Base-by-base conservation (phyloP, 1,140 invertebrate genomes). In the Formica exsecta region DNA sequence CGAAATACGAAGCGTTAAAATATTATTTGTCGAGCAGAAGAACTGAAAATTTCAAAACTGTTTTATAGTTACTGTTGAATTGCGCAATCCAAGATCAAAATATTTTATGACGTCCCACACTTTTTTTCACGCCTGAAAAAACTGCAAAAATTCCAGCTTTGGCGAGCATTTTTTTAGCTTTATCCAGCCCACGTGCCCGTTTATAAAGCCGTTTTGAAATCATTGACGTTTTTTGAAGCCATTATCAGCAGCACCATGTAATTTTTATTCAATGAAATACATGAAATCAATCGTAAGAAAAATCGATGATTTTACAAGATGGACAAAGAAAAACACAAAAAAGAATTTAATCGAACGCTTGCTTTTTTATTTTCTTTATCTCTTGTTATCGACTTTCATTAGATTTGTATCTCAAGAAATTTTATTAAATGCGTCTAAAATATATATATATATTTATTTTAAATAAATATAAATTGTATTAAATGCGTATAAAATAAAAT, bases 91-190 rank as follows among this genome's bases (percentile, higher is more conserved):
- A 19, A 6, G 32, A 0, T 83, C 68, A 54, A 83, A 73, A 83
- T 83, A 83, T 83, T 83, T 83, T 59, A 80, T 80, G 79, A 83
- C 68, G 16, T 74, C 22, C 36, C 22, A 80, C 64, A n/a, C 9
- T 22, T 51, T 51, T 51, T 51, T 83, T 83, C 54, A 74, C 54
- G 38, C 19, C 19, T 22, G 68, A 83, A 83, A 83, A 83, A 81
- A 57, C 36, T 74, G 62, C 25, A 44, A 54, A 81, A 83, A 62
- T 74, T 83, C 73, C 54, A 61, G 57, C 61, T 73, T 59, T 44
- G 79, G 61, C 66, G 54, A 73, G 38, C 66, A 73, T 83, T 83
- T 83, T 81, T 73, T 70, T 32, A 83, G 79, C 25, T 83, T 62
- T n/a, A 44, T 74, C 73, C 79, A 61, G 9, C 38, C 38, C 51